phyloP scores from a whole-genome alignment of 2,113 vertebrate genomes.

The Phyllopteryx taeniolatus region DNA sequence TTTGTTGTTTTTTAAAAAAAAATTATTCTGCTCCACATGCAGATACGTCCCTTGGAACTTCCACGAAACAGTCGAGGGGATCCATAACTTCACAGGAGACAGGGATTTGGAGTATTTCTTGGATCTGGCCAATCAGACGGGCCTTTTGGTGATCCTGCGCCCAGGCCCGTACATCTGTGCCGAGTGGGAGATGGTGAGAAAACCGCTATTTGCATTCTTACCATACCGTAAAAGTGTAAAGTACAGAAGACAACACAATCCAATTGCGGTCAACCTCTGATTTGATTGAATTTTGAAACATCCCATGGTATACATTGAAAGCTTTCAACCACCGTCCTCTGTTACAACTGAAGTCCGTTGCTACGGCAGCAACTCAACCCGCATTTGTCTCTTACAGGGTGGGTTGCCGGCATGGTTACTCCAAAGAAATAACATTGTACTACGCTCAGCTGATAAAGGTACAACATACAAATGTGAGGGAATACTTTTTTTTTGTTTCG shows the following conservation, averaged over 20 bases:
- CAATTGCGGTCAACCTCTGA: not conserved
- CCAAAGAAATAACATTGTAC: constrained; percentile 79
- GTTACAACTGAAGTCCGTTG: not conserved
- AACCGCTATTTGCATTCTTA: not conserved
- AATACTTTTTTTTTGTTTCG: not conserved
- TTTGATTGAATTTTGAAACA: not conserved
- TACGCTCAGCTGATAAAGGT: constrained; percentile 88
- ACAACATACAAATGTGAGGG: not conserved
- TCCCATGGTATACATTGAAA: not conserved
- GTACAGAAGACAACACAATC: not conserved
- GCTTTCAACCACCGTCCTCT: not conserved
- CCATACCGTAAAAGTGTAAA: not conserved
- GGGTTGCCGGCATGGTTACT: constrained; percentile 93
- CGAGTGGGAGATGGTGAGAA: constrained; percentile 98
- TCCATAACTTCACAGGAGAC: constrained; percentile 83
- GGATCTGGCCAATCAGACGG: constrained; percentile 80
- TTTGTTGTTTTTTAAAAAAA: not conserved
- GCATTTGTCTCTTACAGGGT: constrained; percentile 73
- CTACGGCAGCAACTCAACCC: not conserved
- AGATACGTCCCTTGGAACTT: constrained; percentile 98
- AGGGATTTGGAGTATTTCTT: constrained; percentile 86
- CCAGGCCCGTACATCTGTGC: constrained; percentile 98
- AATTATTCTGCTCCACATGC: constrained; percentile 16
- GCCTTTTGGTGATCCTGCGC: constrained; percentile 89
- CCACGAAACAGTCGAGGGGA: constrained; percentile 81